Evolutionary conservation across 2,797 vertebrate genomes (phyloP).

Genomic region (Crax fasciolata): DNA sequence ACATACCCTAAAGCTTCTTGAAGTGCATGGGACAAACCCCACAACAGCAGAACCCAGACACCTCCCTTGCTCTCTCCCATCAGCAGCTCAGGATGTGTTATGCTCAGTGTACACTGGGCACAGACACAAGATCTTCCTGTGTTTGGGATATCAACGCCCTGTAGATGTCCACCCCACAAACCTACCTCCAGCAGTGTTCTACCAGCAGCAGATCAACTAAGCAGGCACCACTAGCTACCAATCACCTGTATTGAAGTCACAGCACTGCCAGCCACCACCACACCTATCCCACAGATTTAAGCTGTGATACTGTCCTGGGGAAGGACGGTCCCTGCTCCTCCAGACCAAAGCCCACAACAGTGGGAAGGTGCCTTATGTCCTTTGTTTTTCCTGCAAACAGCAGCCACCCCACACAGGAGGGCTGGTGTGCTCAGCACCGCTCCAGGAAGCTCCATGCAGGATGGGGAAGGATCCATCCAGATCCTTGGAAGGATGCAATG

Average conservation of each 20-base stretch:
- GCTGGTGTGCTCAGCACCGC: too few species aligned
- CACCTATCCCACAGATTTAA: not conserved
- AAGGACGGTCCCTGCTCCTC: not conserved
- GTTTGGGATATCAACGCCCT: not conserved
- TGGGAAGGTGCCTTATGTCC: too few species aligned
- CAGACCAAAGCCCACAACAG: not conserved
- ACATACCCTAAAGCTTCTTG: rapidly evolving
- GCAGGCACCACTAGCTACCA: not conserved
- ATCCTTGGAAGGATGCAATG: too few species aligned
- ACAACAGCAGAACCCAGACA: not conserved
- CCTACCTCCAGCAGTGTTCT: rapidly evolving
- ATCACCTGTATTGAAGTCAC: not conserved
- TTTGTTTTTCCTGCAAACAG: not conserved
- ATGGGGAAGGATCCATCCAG: too few species aligned
- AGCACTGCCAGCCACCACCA: rapidly evolving
- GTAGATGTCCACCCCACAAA: not conserved
- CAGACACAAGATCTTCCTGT: not conserved
- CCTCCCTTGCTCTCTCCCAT: not conserved
- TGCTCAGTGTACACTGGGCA: not conserved
- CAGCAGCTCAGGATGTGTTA: not conserved
- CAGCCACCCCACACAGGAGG: too few species aligned
- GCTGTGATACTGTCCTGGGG: rapidly evolving
- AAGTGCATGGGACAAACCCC: not conserved
- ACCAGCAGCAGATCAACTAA: not conserved
- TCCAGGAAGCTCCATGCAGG: too few species aligned